Conservation (phyloP, 2,113 vertebrate genomes). For the Hymenochirus boettgeri region DNA sequence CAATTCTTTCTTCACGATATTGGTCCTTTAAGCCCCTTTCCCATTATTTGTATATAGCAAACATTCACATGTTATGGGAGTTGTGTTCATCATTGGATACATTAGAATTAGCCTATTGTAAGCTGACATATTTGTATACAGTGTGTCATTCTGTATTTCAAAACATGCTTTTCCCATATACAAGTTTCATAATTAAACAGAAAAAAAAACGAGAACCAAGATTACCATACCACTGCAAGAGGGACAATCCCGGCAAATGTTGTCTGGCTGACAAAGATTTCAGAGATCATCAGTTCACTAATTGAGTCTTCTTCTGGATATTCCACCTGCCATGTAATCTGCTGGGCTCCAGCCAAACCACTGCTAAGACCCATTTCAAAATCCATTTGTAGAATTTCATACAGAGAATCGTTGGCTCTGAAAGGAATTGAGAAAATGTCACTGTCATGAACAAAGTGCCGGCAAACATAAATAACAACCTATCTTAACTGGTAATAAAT, state of each 20-base stretch:
- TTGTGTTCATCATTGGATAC: too few relatives aligned
- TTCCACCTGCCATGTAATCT: conserved; percentile 85
- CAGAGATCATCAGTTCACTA: conserved; percentile 68
- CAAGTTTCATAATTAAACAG: background rate
- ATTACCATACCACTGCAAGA: conserved; percentile 71
- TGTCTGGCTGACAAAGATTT: conserved; percentile 81
- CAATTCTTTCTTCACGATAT: too few relatives aligned
- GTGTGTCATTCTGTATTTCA: too few relatives aligned
- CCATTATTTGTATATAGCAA: too few relatives aligned
- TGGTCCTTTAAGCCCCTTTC: too few relatives aligned
- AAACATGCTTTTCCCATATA: too few relatives aligned
- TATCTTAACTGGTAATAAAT: conserved; percentile 5
- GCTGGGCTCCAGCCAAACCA: conserved; percentile 75
- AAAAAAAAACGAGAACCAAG: background rate
- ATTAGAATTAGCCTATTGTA: too few relatives aligned
- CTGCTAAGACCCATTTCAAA: conserved; percentile 84
- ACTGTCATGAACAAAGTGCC: background rate
- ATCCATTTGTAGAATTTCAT: conserved; percentile 88
- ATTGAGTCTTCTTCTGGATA: conserved; percentile 65
- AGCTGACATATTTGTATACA: too few relatives aligned
- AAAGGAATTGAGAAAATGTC: conserved; percentile 33
- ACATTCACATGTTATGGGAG: too few relatives aligned
- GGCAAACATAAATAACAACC: fast-evolving
- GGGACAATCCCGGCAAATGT: conserved; percentile 82
- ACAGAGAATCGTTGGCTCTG: conserved; percentile 71